These are phyloP conservation scores for Muscicapa striata DNA, from an alignment of 2,797 vertebrate species.

Conservation along the genomic window DNA sequence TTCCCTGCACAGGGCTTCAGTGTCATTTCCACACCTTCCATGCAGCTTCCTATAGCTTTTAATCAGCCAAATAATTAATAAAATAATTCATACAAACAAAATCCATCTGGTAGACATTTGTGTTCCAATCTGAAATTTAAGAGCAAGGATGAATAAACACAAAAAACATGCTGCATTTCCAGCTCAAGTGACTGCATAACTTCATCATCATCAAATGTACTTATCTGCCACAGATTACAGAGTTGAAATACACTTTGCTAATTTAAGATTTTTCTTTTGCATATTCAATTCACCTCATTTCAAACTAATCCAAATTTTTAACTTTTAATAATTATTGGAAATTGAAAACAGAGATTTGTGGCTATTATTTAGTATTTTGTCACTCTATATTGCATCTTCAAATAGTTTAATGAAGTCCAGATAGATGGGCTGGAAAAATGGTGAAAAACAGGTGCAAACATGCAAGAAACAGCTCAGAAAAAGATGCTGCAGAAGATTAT, in stretches of 20 bases:
- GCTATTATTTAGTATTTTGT: not conserved
- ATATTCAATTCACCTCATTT: not conserved
- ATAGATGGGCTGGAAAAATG: not conserved
- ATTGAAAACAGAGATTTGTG: not conserved
- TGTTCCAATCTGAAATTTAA: not conserved
- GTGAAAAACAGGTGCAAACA: not conserved
- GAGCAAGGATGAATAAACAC: not conserved
- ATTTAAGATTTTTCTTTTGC: not conserved
- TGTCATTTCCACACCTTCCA: not conserved
- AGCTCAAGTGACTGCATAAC: not conserved
- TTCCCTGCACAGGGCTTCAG: rapidly evolving
- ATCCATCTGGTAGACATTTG: not conserved
- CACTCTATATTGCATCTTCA: not conserved
- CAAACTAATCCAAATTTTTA: not conserved
- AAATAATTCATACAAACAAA: not conserved
- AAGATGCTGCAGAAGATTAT: not conserved
- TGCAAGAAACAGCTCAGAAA: not conserved
- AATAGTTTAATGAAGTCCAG: not conserved
- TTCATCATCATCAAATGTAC: not conserved
- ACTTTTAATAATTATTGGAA: not conserved
- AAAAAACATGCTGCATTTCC: not conserved
- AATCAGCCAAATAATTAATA: not conserved
- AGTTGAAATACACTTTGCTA: not conserved
- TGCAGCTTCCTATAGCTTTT: not conserved
- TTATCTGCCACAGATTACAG: not conserved